These are phyloP conservation scores for Lasiurus borealis DNA, from an alignment of 2,113 vertebrate species.

Conservation along the genomic window DNA sequence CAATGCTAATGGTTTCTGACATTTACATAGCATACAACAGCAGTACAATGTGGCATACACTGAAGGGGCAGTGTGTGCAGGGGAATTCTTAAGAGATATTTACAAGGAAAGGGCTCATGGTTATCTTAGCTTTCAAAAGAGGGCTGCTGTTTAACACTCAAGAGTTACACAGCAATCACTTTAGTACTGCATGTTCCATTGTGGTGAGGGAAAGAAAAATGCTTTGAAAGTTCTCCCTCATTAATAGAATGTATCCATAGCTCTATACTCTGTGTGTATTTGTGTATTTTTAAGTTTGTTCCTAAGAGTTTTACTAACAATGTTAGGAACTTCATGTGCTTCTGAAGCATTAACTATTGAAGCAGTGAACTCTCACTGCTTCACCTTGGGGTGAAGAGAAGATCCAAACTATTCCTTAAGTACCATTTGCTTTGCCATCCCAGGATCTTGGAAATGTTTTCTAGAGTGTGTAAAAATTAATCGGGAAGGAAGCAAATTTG, in stretches of 20 bases:
- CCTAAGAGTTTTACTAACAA: constrained; percentile 73
- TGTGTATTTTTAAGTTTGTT: constrained; percentile 68
- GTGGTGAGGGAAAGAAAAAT: background rate
- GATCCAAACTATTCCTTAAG: constrained; percentile 57
- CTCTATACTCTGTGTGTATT: background rate
- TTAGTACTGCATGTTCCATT: background rate
- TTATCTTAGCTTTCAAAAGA: constrained; percentile 85
- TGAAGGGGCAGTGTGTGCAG: constrained; percentile 86
- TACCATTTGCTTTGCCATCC: constrained; percentile 49
- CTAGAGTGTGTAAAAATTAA: constrained; percentile 38
- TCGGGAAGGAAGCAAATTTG: constrained; percentile 32
- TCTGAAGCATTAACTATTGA: constrained; percentile 77
- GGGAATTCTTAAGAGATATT: constrained; percentile 86
- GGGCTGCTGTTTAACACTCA: constrained; percentile 84
- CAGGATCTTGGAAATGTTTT: constrained; percentile 66
- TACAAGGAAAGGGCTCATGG: constrained; percentile 87
- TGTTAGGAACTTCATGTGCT: constrained; percentile 71
- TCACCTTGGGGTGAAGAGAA: constrained; percentile 58
- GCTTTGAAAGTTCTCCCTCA: background rate
- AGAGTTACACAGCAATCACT: constrained; percentile 74
- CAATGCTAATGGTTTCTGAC: constrained; percentile 89
- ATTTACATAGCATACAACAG: constrained; percentile 93
- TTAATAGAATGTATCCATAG: background rate
- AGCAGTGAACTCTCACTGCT: constrained; percentile 60
- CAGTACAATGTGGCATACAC: constrained; percentile 87